Conservation (phyloP, 2,888 invertebrate species). For the Xanthia icteritia region DNA sequence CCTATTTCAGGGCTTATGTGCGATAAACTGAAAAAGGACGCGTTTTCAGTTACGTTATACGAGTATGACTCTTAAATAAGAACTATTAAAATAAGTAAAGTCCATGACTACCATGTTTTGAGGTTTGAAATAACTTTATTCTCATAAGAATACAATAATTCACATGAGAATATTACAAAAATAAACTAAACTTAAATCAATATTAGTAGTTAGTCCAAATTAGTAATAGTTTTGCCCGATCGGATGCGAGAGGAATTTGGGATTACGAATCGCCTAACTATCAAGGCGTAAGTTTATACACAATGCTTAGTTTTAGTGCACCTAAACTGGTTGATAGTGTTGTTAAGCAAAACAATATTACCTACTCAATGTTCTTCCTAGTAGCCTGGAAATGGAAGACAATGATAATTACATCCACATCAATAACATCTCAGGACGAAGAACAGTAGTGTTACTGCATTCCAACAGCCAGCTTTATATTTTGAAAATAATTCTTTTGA, state of each 20-base stretch:
- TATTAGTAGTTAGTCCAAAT: too few species aligned
- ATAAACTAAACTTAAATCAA: too few species aligned
- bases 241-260: background rate
- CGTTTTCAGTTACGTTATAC: too few species aligned
- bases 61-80: too few species aligned
- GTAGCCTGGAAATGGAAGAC: background rate
- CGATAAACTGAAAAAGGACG: too few species aligned
- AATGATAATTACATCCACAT: background rate
- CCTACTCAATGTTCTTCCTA: background rate
- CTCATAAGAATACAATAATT: too few species aligned
- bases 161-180: too few species aligned
- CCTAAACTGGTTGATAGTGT: background rate
- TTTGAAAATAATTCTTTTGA: too few species aligned
- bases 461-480: background rate
- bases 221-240: too few species aligned
- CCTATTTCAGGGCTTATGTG: background rate
- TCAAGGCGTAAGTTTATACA: background rate
- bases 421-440: background rate
- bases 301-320: background rate
- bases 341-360: background rate
- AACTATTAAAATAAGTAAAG: too few species aligned
- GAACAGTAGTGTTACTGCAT: background rate
- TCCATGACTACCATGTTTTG: too few species aligned
- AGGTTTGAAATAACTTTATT: too few species aligned
- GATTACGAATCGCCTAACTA: background rate